Evolutionary conservation across 2,797 vertebrate genomes (phyloP).

Genomic region (Dermochelys coriacea): DNA sequence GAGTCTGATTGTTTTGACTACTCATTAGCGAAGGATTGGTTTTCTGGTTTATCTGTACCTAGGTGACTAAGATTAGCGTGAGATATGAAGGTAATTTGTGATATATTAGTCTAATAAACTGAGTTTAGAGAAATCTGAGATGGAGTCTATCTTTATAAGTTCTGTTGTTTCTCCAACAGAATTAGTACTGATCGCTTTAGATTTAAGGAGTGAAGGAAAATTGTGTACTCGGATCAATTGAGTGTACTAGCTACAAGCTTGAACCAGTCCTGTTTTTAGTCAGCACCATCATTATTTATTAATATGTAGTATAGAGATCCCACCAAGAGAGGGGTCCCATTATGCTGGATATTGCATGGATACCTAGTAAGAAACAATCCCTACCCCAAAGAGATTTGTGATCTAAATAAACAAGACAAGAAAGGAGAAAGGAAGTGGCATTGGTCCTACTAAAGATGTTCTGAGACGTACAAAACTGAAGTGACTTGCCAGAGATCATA

Average conservation of each 20-base stretch:
- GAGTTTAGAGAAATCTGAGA: background rate
- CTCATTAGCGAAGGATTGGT: background rate
- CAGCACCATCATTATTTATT: background rate
- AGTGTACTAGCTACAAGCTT: background rate
- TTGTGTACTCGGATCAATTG: background rate
- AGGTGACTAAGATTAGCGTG: background rate
- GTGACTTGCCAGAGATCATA: constrained; percentile 22
- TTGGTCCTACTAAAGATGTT: background rate
- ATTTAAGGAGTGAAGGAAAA: background rate
- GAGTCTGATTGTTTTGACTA: background rate
- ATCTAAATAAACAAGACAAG: background rate
- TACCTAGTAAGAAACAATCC: background rate
- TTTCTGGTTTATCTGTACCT: background rate
- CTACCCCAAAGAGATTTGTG: background rate
- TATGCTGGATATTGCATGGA: background rate
- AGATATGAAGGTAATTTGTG: background rate
- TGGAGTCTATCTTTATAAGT: background rate
- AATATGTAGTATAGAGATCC: background rate
- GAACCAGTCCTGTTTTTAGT: background rate
- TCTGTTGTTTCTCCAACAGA: background rate
- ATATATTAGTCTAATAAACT: background rate
- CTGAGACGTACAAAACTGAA: background rate
- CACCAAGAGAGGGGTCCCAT: background rate
- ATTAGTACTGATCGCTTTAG: background rate
- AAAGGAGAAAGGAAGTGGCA: background rate